A percentile compares a stretch with the other conserved stretches of the same genome.
phyloP scores from a whole-genome alignment of 2,888 invertebrate genomes.

The Dusona sp. region DNA sequence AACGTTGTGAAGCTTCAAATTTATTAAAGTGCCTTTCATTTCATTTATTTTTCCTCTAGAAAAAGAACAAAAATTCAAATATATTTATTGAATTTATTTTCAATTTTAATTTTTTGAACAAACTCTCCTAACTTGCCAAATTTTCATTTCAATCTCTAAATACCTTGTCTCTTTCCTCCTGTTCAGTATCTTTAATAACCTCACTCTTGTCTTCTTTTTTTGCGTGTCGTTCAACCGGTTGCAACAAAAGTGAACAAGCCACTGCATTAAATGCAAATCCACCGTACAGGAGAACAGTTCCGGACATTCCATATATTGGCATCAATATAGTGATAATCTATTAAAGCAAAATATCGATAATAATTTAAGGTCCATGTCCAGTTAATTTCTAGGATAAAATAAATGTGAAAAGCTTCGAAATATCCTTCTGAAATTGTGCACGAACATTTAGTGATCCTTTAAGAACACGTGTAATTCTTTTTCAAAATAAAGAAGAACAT shows the following conservation, averaged over 20 bases:
- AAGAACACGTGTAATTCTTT: no score
- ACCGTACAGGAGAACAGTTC: constrained; percentile 88
- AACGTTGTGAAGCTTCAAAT: constrained; percentile 15
- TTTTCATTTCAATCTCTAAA: neutral
- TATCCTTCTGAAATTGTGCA: no score
- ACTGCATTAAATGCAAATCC: constrained; percentile 89
- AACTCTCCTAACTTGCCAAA: neutral
- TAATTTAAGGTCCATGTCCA: no score
- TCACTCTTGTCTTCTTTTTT: constrained; percentile 83
- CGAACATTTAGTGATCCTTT: no score
- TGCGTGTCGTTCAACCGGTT: constrained; percentile 91
- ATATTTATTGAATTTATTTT: neutral
- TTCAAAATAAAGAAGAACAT: no score
- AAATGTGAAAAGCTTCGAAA: no score
- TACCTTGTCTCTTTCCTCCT: constrained; percentile 64
- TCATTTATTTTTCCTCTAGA: neutral
- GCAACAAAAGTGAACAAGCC: constrained; percentile 89
- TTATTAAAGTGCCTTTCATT: neutral
- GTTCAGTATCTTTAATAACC: constrained; percentile 23
- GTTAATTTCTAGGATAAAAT: no score
- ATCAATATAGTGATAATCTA: constrained; percentile 89
- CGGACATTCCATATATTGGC: constrained; percentile 87
- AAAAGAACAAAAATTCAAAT: neutral
- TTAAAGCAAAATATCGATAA: neutral
- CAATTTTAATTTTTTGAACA: neutral